Evolutionary conservation across 2,888 invertebrate genomes (phyloP), one percentile per base, ranked within the genome.

Genomic region (Callinectes sapidus): DNA sequence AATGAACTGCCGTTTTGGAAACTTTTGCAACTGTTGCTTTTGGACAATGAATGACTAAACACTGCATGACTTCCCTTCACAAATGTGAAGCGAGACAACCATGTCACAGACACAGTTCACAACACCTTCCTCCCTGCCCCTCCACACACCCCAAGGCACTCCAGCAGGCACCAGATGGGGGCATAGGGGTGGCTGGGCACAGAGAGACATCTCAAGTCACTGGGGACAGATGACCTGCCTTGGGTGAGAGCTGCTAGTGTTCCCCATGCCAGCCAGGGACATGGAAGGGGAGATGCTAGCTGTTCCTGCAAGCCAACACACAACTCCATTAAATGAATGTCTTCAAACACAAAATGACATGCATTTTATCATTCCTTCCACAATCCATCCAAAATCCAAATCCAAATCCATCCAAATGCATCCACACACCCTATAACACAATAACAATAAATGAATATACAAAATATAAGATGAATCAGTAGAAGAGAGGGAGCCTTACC

Each of bases 401-500:
- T n/a, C n/a, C n/a, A n/a, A n/a, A n/a, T n/a, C n/a, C n/a, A n/a
- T n/a, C 71, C 71, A 71, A 23, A 13, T 8, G 28, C 1, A 71
- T 0, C 71, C 61, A 61, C 8, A 61, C 18, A 61, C 8, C 48
- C 48, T 48, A 5, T 6, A 8, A 48, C 48, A 48, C 10, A 48
- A 48, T 42, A 86, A 39, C 32, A 18, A 87, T 18, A 54, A n/a
- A 87, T 28, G 6, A 13, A 48, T 1, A n/a, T 71, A 23, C 2
- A 71, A n/a, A 71, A 71, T 1, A n/a, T 71, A 71, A n/a, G 32
- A 32, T 28, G 1, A 54, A 48, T 23, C 18, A 61, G 28, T 16
- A 39, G 3, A 42, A 48, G 0, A 23, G 23, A 42, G 2, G 1
- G 55, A 16, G 66, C 77, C 92, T n/a, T 91, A 93, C 92, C 92